Evolutionary conservation across 2,888 invertebrate genomes (phyloP).

Genomic region (Caenorhabditis imperialis): DNA sequence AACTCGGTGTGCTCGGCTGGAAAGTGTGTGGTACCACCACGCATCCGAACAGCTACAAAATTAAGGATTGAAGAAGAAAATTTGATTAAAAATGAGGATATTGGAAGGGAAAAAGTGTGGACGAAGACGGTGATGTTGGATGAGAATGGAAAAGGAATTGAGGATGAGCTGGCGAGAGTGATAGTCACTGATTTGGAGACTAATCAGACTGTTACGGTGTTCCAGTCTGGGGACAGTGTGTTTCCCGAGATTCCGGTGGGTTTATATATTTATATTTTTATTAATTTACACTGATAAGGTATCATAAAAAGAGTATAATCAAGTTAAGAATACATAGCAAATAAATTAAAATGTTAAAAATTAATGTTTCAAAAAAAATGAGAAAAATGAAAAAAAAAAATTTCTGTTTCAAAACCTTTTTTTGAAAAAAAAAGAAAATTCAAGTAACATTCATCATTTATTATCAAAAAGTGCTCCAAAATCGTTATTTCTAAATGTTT

Average conservation of each 20-base stretch:
- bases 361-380: too few species aligned
- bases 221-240: conserved; percentile 20
- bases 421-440: too few species aligned
- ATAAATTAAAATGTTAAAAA: too few species aligned
- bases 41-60: conserved; percentile 34
- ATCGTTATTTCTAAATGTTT: too few species aligned
- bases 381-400: too few species aligned
- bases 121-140: conserved; percentile 73
- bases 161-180: conserved; percentile 50
- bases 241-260: conserved; percentile 68
- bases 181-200: conserved; percentile 40
- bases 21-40: conserved; percentile 49
- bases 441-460: too few species aligned
- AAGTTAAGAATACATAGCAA: too few species aligned
- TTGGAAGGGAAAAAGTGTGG: conserved; percentile 67
- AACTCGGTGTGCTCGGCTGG: conserved; percentile 68
- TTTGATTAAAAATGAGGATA: neutral
- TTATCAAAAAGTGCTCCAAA: too few species aligned
- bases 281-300: too few species aligned
- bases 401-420: too few species aligned
- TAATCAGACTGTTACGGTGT: conserved; percentile 34
- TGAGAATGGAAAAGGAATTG: conserved; percentile 54
- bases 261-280: neutral
- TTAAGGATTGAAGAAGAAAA: conserved; percentile 45
- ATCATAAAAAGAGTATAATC: too few species aligned